phyloP scores from a whole-genome alignment of 2,888 invertebrate genomes.

The Caenorhabditis uteleia region DNA sequence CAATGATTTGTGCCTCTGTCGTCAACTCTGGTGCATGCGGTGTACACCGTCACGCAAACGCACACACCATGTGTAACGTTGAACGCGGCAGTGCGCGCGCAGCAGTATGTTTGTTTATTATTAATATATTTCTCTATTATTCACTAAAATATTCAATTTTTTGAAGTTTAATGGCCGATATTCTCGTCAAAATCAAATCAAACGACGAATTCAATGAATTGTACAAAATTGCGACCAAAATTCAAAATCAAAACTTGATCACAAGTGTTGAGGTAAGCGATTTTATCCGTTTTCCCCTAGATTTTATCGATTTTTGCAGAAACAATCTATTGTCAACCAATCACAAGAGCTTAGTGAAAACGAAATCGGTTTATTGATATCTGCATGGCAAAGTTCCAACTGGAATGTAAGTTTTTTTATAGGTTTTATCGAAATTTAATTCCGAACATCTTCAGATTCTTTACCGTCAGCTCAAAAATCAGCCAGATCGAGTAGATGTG shows the following conservation, averaged over 20 bases:
- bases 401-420: conserved; percentile 20
- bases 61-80: too few species aligned
- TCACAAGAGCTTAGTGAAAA: conserved; percentile 13
- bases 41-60: too few species aligned
- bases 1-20: too few species aligned
- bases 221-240: conserved; percentile 22
- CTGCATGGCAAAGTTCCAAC: conserved; percentile 26
- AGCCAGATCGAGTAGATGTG: conserved; percentile 15
- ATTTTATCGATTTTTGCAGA: too few species aligned
- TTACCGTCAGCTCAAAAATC: conserved; percentile 15
- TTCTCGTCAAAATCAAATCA: conserved; percentile 3
- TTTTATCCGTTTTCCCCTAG: too few species aligned
- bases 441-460: conserved; percentile 9
- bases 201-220: conserved; percentile 21
- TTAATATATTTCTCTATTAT: too few species aligned
- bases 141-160: too few species aligned
- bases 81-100: too few species aligned
- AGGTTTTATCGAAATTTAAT: background rate
- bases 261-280: conserved; percentile 21
- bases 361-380: conserved; percentile 15
- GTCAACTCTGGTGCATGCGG: too few species aligned
- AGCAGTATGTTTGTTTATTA: too few species aligned
- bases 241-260: conserved; percentile 31
- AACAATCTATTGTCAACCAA: conserved; percentile 13
- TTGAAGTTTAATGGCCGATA: too few species aligned